These are phyloP conservation scores for Peromyscus melanophrys DNA, from an alignment of 2,797 vertebrate species.

Conservation along the genomic window DNA sequence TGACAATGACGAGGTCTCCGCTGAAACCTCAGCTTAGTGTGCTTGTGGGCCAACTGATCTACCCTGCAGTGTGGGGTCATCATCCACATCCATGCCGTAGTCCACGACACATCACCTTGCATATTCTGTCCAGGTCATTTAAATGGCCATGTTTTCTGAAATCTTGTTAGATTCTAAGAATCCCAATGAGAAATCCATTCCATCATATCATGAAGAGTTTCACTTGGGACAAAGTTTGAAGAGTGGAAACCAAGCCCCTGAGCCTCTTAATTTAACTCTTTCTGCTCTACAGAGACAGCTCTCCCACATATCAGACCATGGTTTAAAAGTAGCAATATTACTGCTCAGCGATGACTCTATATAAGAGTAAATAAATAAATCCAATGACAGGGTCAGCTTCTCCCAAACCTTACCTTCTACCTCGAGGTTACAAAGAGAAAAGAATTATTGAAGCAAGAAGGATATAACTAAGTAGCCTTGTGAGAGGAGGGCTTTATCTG, in stretches of 20 bases:
- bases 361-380: background rate
- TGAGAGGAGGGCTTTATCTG: background rate
- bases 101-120: too few relatives aligned
- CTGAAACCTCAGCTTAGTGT: background rate
- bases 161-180: background rate
- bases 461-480: too few relatives aligned
- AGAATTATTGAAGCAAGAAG: background rate
- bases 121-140: too few relatives aligned
- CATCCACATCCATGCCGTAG: background rate
- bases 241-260: background rate
- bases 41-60: too few relatives aligned
- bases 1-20: background rate
- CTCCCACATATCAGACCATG: background rate
- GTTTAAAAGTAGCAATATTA: background rate
- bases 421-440: background rate
- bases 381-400: background rate
- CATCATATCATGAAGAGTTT: background rate
- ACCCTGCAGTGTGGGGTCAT: background rate
- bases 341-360: background rate
- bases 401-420: background rate
- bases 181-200: background rate
- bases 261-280: background rate
- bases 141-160: background rate
- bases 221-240: background rate
- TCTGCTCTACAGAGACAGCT: background rate